These are phyloP conservation scores for Cheirogaleus major DNA, from an alignment of 2,797 vertebrate genomes.

Conservation along the genomic window DNA sequence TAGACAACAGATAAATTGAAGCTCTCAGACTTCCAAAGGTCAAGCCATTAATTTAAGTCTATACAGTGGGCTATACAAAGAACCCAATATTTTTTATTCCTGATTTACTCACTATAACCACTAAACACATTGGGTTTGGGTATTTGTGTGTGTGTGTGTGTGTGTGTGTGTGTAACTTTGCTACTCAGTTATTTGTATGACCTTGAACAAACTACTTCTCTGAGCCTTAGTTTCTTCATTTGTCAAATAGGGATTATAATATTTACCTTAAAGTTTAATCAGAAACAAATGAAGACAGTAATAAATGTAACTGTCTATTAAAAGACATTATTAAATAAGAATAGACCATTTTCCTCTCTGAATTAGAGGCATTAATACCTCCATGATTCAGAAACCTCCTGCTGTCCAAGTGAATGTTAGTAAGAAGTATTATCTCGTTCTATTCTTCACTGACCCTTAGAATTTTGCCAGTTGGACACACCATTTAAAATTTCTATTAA, in stretches of 20 bases:
- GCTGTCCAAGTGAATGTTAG: background rate
- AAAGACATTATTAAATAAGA: background rate
- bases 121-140: background rate
- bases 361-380: background rate
- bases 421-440: background rate
- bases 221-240: slow-evolving; percentile 2
- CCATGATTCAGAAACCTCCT: background rate
- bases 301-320: background rate
- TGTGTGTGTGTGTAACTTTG: background rate
- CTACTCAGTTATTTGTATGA: background rate
- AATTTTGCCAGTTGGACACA: background rate
- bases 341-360: background rate
- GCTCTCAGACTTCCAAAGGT: slow-evolving; percentile 43
- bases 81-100: background rate
- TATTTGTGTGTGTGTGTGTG: background rate
- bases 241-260: background rate
- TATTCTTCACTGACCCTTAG: background rate
- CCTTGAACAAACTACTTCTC: background rate
- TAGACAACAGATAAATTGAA: slow-evolving; percentile 44
- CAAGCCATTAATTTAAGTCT: slow-evolving; percentile 21
- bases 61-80: background rate
- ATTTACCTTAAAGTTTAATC: background rate
- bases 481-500: slow-evolving; percentile 1
- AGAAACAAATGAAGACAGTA: background rate
- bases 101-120: background rate